These are phyloP conservation scores for Cetonia aurata DNA, from an alignment of 2,888 invertebrate species.

Conservation along the genomic window DNA sequence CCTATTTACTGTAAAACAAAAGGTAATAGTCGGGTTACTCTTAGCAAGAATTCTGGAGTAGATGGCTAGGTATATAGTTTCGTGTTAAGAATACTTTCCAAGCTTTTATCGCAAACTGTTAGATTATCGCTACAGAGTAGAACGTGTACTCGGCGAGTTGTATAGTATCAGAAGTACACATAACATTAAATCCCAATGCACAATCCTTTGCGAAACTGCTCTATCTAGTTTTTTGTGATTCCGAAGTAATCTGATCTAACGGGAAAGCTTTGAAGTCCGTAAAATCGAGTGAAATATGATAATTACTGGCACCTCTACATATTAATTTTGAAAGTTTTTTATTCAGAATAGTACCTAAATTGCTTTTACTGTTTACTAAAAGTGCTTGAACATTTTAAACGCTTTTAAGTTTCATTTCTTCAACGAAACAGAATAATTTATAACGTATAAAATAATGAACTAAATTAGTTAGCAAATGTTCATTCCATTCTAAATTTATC, in stretches of 20 bases:
- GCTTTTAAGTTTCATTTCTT: too few species aligned
- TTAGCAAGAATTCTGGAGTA: conserved; percentile 7
- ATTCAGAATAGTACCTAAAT: too few species aligned
- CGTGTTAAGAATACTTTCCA: conserved; percentile 14
- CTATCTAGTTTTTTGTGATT: conserved; percentile 22
- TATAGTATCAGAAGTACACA: conserved; percentile 9
- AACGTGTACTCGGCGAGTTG: conserved; percentile 1
- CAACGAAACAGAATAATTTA: too few species aligned
- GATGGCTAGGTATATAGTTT: too few species aligned
- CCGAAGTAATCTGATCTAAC: conserved; percentile 8
- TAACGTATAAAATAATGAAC: too few species aligned
- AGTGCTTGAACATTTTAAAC: too few species aligned
- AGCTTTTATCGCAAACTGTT: conserved; percentile 8
- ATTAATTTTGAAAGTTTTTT: too few species aligned
- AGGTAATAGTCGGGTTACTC: background rate
- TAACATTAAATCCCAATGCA: conserved; percentile 13
- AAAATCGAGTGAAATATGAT: conserved; percentile 1
- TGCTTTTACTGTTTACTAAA: too few species aligned
- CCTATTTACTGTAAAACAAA: background rate
- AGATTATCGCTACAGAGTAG: conserved; percentile 1
- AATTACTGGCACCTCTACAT: background rate
- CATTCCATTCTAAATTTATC: too few species aligned
- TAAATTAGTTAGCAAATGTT: too few species aligned
- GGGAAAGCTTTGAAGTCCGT: background rate
- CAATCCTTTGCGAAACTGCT: conserved; percentile 16